Evolutionary conservation across 2,888 invertebrate species (phyloP), one percentile per base, ranked within the genome.

Genomic region (Thecophora atra): DNA sequence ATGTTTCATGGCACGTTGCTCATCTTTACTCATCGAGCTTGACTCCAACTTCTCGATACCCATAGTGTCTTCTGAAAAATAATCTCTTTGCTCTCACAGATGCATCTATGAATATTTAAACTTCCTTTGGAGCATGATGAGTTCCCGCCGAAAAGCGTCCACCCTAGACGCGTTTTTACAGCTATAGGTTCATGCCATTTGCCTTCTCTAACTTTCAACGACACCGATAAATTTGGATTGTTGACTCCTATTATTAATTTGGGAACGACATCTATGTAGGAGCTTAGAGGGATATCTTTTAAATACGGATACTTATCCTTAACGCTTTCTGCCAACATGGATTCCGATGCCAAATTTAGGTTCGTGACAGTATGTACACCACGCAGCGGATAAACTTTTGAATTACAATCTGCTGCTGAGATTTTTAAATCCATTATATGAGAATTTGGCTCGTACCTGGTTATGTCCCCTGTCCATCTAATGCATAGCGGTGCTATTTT

Each of bases 221-320:
- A 24, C 1, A 56, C 28, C 26, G 56, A 70, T 26, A 74, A 51
- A 47, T 74, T 73, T 13, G 69, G 62, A 51, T 73, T 74, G n/a
- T 74, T 70, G 11, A 68, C 67, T 13, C 68, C 68, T 24, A 74
- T 74, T 3, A 72, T 67, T 24, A 74, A 68, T 21, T 37, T 42
- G n/a, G 71, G 71, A 17, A 71, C 21, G 13, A 47, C 69, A 26
- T 68, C 30, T 2, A 1, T 11, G 15, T 71, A 74, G 17, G 30
- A 26, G 11, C 60, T 64, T 13, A 74, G 52, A 8, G 71, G 73
- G 0, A 73, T 26, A 26, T 69, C 62, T 62, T 19, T 52, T 2
- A 74, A 56, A 58, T 74, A 54, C 1, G 51, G 37, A 26, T 72
- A 70, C 60, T 64, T 72, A 30, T 42, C 11, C 21, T 65, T 72